Evolutionary conservation across 2,113 vertebrate genomes (phyloP).

Genomic region (Lophius piscatorius): DNA sequence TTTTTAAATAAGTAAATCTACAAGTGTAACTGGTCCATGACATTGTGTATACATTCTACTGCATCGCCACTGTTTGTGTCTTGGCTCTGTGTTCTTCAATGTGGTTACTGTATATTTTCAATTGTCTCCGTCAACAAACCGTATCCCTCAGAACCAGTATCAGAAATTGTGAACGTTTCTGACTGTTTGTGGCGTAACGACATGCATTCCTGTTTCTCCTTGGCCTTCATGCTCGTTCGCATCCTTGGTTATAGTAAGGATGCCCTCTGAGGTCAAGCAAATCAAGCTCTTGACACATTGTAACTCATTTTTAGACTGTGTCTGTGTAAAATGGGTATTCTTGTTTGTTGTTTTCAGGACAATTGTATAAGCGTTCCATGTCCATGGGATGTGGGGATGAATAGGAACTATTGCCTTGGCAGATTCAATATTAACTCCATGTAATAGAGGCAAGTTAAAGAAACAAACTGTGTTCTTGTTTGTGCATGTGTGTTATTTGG

Average conservation of each 20-base stretch:
- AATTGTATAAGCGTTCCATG: slow-evolving; percentile 14
- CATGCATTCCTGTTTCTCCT: neutral
- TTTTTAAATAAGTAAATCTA: no score
- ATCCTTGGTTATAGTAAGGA: neutral
- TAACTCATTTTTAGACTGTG: neutral
- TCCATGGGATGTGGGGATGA: slow-evolving; percentile 23
- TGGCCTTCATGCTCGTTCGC: slow-evolving; percentile 5
- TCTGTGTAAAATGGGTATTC: slow-evolving; percentile 5
- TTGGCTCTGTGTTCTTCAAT: no score
- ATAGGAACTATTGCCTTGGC: slow-evolving; percentile 15
- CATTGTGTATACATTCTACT: no score
- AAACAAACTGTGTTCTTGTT: slow-evolving; percentile 27
- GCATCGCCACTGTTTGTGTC: no score
- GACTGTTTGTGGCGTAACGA: no score
- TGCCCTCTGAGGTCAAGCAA: neutral
- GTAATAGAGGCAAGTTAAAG: slow-evolving; percentile 25
- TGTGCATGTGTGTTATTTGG: slow-evolving; percentile 22
- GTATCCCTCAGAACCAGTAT: no score
- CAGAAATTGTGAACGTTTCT: no score
- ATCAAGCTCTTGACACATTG: no score
- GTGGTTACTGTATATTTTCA: no score
- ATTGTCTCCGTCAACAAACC: no score
- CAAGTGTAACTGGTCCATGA: no score
- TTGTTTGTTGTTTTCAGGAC: slow-evolving; percentile 18
- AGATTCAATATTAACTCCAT: slow-evolving; percentile 36